Evolutionary conservation across 2,113 vertebrate species (phyloP).

Genomic region (Montifringilla adamsi): DNA sequence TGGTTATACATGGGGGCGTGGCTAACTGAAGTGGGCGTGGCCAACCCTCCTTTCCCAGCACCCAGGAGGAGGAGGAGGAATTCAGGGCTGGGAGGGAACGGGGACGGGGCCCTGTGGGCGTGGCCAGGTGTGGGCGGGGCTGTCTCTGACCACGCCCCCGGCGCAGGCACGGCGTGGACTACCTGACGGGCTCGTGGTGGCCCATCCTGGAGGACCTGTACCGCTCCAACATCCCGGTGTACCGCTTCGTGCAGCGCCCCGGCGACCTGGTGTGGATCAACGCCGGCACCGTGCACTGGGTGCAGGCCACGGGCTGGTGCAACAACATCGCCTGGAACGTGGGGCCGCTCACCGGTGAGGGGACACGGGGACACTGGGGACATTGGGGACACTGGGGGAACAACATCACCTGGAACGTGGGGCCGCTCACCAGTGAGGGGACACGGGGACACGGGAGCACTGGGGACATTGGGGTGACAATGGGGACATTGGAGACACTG

Average conservation of each 20-base stretch:
- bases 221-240: background rate
- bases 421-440: background rate
- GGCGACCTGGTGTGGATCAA: background rate
- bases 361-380: no score
- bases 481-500: background rate
- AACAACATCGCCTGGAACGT: slow-evolving; percentile 2
- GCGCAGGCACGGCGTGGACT: background rate
- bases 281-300: slow-evolving; percentile 1
- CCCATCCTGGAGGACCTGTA: background rate
- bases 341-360: background rate
- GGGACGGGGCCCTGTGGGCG: accelerated
- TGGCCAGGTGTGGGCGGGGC: accelerated
- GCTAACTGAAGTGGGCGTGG: background rate
- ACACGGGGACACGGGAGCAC: no score
- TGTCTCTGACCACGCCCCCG: background rate
- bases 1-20: background rate
- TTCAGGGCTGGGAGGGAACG: accelerated
- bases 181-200: background rate
- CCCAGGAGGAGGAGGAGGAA: no score
- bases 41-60: no score
- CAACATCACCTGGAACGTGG: background rate
- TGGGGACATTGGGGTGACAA: background rate
- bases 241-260: background rate
- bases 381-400: no score
- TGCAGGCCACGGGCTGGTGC: background rate